These are phyloP conservation scores for Chromobotia macracanthus DNA, from an alignment of 2,797 vertebrate species.

Conservation along the genomic window DNA sequence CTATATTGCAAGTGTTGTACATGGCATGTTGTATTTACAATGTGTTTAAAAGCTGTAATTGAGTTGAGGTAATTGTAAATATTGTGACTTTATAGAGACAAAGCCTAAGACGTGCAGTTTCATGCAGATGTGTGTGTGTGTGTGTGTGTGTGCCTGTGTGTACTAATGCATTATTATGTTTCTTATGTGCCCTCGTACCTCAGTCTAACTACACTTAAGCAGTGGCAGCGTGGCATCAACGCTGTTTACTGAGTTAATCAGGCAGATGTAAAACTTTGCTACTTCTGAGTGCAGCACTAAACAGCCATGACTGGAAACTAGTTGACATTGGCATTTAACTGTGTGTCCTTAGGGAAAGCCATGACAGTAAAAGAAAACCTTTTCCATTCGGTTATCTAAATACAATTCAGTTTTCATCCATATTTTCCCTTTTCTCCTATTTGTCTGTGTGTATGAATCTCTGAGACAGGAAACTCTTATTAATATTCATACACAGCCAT, in stretches of 20 bases:
- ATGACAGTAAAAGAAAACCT: neutral
- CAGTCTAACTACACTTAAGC: neutral
- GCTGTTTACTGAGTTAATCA: constrained; percentile 33
- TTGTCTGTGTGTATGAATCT: neutral
- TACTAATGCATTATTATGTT: constrained; percentile 3
- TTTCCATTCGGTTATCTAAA: neutral
- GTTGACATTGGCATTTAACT: constrained; percentile 33
- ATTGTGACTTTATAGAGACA: too few relatives aligned
- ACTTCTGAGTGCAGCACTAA: constrained; percentile 14
- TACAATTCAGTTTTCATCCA: neutral
- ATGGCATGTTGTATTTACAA: too few relatives aligned
- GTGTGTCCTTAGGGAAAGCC: neutral
- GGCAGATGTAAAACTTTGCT: neutral
- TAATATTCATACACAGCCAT: constrained; percentile 22
- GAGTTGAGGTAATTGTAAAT: too few relatives aligned
- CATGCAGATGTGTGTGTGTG: neutral
- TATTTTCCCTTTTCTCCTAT: neutral
- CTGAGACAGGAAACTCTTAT: neutral
- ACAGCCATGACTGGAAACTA: constrained; percentile 23
- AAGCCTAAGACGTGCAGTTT: neutral
- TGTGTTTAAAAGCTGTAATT: too few relatives aligned
- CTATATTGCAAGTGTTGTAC: too few relatives aligned
- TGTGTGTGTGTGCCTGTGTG: neutral
- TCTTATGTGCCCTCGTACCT: constrained; percentile 15
- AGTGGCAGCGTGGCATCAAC: neutral